Conservation (phyloP, 92 coral and sea anemone species). For the Umimayanthus chanpuru region DNA sequence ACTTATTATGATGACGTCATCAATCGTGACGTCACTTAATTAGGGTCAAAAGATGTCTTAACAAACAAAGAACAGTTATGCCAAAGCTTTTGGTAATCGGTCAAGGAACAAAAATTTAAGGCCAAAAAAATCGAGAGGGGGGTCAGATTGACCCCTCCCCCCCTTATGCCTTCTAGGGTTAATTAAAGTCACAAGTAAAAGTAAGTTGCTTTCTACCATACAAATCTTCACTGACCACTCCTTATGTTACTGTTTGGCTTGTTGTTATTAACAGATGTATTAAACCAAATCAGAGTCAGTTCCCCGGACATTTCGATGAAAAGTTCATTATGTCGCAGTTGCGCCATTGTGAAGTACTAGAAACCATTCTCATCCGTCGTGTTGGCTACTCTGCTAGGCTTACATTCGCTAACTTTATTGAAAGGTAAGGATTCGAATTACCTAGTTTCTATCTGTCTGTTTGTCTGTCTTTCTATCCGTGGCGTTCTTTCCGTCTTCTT, state of each 20-base stretch:
- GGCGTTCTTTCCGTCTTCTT: too few relatives aligned
- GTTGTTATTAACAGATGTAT: slow-evolving; percentile 17
- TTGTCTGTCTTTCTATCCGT: not conserved
- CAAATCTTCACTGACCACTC: not conserved
- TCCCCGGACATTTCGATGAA: slow-evolving; percentile 27
- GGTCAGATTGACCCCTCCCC: too few relatives aligned
- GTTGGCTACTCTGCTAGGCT: slow-evolving; percentile 12
- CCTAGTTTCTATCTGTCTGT: not conserved
- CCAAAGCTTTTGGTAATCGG: too few relatives aligned
- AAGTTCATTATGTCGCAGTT: slow-evolving; percentile 21
- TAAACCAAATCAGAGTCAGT: slow-evolving; percentile 19
- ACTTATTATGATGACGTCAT: too few relatives aligned
- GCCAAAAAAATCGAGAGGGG: too few relatives aligned
- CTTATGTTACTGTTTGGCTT: not conserved
- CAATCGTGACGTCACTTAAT: too few relatives aligned
- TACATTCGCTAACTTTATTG: slow-evolving; percentile 4
- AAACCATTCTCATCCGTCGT: slow-evolving; percentile 29
- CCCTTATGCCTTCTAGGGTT: too few relatives aligned
- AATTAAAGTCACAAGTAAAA: not conserved
- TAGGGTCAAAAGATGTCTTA: too few relatives aligned
- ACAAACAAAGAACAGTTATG: too few relatives aligned
- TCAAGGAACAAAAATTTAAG: too few relatives aligned
- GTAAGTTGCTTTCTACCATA: not conserved
- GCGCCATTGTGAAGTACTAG: slow-evolving; percentile 10
- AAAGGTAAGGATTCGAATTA: not conserved